Conservation (phyloP, 35 echinoderm and acorn worm species). For the Diadema setosum region DNA sequence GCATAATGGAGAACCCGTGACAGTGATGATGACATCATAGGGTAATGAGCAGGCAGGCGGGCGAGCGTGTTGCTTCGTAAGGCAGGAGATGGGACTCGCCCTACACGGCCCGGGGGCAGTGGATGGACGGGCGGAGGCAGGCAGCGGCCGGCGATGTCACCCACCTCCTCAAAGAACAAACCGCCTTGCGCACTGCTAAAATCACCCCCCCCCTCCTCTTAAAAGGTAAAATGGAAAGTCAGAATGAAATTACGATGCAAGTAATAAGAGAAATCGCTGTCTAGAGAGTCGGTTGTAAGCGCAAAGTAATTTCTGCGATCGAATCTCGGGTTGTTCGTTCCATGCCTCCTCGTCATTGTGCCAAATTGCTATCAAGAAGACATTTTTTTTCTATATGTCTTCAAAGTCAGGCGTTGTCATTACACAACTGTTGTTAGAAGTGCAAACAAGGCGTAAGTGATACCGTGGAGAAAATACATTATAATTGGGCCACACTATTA, state of each 20-base stretch:
- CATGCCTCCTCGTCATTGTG: not conserved
- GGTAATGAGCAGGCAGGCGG: not conserved
- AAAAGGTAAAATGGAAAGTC: not conserved
- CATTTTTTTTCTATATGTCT: no score
- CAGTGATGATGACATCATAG: not conserved
- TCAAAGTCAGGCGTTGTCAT: not conserved
- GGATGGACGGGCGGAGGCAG: not conserved
- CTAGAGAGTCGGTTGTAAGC: not conserved
- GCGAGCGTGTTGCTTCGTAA: not conserved
- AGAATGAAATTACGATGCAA: slow-evolving; percentile 8
- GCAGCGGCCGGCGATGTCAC: not conserved
- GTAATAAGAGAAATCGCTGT: not conserved
- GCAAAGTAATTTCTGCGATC: not conserved
- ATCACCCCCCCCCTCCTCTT: no score
- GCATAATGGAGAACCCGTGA: no score
- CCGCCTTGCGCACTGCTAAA: not conserved
- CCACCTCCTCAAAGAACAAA: not conserved
- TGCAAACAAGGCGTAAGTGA: not conserved
- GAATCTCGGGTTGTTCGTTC: not conserved
- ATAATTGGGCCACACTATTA: not conserved
- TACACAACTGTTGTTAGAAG: not conserved
- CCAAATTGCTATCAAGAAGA: no score
- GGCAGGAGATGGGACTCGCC: no score
- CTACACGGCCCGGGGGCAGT: not conserved
- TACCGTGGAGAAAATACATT: not conserved